phyloP scores from a whole-genome alignment of 2,797 vertebrate species.

The Esox masquinongy region DNA sequence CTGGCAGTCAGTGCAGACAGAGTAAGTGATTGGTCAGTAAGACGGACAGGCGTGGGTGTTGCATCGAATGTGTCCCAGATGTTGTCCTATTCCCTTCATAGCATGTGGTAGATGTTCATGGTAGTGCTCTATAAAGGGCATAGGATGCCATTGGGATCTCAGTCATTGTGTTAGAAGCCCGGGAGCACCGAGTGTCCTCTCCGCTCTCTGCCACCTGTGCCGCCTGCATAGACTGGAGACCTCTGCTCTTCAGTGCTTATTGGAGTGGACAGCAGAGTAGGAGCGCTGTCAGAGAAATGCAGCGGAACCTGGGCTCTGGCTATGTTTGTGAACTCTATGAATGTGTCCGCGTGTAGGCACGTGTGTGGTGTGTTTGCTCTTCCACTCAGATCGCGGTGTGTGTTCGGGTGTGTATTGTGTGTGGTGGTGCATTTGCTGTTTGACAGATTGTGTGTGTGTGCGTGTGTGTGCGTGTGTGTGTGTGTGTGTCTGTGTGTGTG shows the following conservation, averaged over 20 bases:
- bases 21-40: background rate
- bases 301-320: background rate
- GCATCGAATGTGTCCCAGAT: background rate
- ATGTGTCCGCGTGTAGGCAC: conserved; percentile 23
- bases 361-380: conserved; percentile 15
- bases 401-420: conserved; percentile 4
- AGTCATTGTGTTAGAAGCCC: background rate
- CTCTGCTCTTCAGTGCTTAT: conserved; percentile 6
- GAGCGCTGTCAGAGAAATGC: background rate
- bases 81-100: background rate
- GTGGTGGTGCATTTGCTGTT: no score
- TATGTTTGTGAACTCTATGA: conserved; percentile 1
- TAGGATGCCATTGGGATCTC: background rate
- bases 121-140: background rate
- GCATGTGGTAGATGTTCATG: background rate
- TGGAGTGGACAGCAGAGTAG: conserved; percentile 13
- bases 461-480: conserved; percentile 23
- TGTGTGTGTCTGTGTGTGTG: conserved; percentile 8
- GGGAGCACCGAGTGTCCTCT: conserved; percentile 7
- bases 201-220: background rate
- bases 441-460: conserved; percentile 27
- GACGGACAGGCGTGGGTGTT: background rate
- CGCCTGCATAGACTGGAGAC: conserved; percentile 1
- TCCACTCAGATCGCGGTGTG: background rate
- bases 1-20: background rate